Evolutionary conservation across 2,888 invertebrate genomes (phyloP), one percentile per base, ranked within the genome.

Genomic region (Lacanobia wlatinum): DNA sequence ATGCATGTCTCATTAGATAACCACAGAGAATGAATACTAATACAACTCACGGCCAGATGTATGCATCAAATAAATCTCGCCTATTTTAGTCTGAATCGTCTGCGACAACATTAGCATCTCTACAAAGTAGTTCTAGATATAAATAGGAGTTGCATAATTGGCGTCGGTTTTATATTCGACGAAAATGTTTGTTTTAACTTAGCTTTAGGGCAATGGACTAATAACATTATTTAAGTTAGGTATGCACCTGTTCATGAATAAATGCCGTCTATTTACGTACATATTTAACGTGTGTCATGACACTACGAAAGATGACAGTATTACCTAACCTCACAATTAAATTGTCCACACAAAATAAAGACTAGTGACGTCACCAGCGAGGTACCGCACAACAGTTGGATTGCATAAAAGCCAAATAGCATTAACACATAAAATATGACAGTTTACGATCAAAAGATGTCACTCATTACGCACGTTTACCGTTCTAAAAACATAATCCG

Each of bases 1-100:
- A 82, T 70, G 82, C 83, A 72, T 82, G 60, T 80, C 65, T 78
- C 80, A 83, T 80, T 80, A 78, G 78, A 83, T 83, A 83, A 78
- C 83, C 50, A 50, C 61, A 23, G 68, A 59, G 79, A 83, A 80
- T 72, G 73, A 83, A 72, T 80, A 69, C 73, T 83, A 78, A 83
- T 69, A 67, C 79, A 64, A 38, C 62, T 65, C 68, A 72, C 53
- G 70, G 78, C 46, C 82, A 78, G 55, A 61, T 68, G 77, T 53
- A 68, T 60, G 64, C 76, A 68, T 68, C 38, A 68, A 81, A 81
- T 64, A 68, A 76, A 78, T 78, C 63, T 55, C 28, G 46, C 14
- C 46, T 76, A 81, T 81, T 78, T 76, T 55, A 56, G 52, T 48
- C 53, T 14, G 46, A 61, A 81, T 68, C 18, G 38, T 76, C 46